phyloP scores from a whole-genome alignment of 2,797 vertebrate genomes.

The Spatula versicolor region DNA sequence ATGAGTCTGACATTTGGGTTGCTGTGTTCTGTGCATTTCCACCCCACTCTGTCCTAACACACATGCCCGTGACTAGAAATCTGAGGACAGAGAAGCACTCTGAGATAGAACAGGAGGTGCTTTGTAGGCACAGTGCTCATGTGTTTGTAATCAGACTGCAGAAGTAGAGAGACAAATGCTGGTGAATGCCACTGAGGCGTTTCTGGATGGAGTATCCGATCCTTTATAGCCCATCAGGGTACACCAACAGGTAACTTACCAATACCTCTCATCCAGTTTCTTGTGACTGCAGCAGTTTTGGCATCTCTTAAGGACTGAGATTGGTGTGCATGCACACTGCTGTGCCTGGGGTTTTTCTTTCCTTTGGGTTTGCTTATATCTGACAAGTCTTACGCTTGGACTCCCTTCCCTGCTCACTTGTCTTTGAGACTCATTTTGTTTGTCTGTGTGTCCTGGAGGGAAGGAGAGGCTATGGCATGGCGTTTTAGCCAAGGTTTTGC shows the following conservation, averaged over 20 bases:
- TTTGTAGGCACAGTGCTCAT: not conserved
- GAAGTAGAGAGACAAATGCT: not conserved
- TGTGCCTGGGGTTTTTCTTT: not conserved
- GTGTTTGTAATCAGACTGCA: not conserved
- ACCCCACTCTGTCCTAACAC: not conserved
- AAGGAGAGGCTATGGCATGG: not conserved
- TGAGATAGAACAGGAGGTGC: not conserved
- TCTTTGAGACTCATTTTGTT: not conserved
- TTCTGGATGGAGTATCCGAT: not conserved
- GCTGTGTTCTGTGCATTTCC: not conserved
- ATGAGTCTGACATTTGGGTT: not conserved
- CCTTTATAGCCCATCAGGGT: not conserved
- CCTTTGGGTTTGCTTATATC: not conserved
- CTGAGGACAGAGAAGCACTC: not conserved
- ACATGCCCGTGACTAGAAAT: not conserved
- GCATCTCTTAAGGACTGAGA: not conserved
- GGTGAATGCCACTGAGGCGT: not conserved
- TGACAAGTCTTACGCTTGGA: not conserved
- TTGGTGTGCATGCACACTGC: fast-evolving
- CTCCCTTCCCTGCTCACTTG: not conserved
- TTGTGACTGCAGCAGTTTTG: not conserved
- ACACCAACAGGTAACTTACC: too few relatives aligned
- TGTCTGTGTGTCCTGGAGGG: not conserved
- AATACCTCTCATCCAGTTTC: not conserved
- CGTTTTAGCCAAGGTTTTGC: not conserved